Evolutionary conservation across 2,888 invertebrate genomes (phyloP).

Genomic region (Rhopalosiphum nymphaeae): DNA sequence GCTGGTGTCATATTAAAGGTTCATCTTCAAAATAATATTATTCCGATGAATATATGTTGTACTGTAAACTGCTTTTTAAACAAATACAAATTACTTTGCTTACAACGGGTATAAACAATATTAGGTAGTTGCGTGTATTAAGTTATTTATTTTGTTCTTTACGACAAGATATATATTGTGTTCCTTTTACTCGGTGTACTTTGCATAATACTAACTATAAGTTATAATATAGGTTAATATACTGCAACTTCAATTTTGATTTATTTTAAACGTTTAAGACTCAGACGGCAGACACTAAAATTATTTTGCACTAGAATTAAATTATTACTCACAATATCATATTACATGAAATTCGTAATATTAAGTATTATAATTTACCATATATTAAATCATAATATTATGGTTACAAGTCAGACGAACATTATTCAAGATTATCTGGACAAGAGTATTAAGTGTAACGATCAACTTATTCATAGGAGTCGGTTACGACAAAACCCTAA

Average conservation of each 20-base stretch:
- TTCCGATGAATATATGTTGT: background rate
- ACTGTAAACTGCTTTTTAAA: background rate
- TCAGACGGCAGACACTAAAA: background rate
- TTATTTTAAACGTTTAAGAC: constrained; percentile 5
- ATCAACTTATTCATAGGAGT: constrained; percentile 10
- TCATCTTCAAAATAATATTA: background rate
- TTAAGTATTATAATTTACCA: background rate
- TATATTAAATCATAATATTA: background rate
- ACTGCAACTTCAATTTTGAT: background rate
- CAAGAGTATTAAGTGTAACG: background rate
- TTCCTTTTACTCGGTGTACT: background rate
- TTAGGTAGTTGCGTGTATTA: background rate
- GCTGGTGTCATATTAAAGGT: background rate
- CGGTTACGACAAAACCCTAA: background rate
- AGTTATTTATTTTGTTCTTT: background rate
- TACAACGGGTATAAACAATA: background rate
- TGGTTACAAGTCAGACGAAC: background rate
- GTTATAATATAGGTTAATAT: background rate
- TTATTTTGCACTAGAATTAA: background rate
- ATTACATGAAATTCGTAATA: background rate
- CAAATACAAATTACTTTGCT: background rate
- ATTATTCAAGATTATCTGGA: constrained; percentile 34
- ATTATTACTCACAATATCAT: background rate
- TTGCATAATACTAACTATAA: background rate
- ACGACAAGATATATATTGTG: background rate